Evolutionary conservation across 2,113 vertebrate genomes (phyloP), one percentile per base, ranked within the genome.

Genomic region (Nesoenas mayeri): DNA sequence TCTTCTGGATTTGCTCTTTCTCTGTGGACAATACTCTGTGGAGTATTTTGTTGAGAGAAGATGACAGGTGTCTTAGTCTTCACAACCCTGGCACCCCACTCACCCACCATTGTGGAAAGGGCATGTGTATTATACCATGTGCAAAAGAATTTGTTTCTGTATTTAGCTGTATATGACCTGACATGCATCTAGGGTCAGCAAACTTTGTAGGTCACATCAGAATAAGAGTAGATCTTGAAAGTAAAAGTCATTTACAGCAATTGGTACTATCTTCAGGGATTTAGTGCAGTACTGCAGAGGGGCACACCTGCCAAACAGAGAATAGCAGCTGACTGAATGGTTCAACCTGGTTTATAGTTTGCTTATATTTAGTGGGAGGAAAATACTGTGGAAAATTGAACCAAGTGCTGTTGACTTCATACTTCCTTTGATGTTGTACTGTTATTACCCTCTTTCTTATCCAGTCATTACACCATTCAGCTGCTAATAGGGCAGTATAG

Each of bases 201-300:
- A 57, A 82, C 66, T 89, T 79, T 61, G 24, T 48, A 40, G 78
- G 85, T 90, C 69, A 67, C 12, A 25, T 36, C 9, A 2, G 80
- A 82, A 54, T 71, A 90, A 78, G n/a, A 71, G 60, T 38, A 78
- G 79, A 81, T 29, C 61, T 65, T 57, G 34, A 66, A 44, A 28
- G 53, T 34, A 88, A 84, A 94, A 72, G 75, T 91, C 5, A 89
- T 80, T 79, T 80, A 82, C 72, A 80, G 60, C 91, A 94, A 93
- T 36, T 88, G 53, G 60, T 66, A 74, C 86, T 93, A 88, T 74
- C 75, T 85, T 83, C 56, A 87, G 42, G 83, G 87, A 88, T 77
- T 91, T 88, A 82, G n/a, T 54, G 38, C 51, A 85, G n/a, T 47
- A 50, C 21, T 64, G 42, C 4, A 83, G 64, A 60, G 75, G 14